A percentile compares a stretch with the other conserved stretches of the same genome.
Conservation (phyloP, 2,888 invertebrate genomes). For the Brenthis ino region DNA sequence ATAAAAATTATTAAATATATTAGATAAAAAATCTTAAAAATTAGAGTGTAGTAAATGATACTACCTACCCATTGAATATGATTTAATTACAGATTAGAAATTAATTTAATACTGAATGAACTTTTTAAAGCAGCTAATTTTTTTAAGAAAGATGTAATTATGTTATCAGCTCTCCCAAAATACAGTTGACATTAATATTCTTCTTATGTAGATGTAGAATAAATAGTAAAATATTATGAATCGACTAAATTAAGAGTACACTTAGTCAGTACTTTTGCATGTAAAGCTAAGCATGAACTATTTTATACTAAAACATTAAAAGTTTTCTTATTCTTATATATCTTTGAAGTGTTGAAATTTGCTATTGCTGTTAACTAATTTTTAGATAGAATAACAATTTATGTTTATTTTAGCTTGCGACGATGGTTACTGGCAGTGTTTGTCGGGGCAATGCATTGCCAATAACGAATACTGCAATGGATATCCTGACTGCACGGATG, state of each 20-base stretch:
- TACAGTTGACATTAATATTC: too few species aligned
- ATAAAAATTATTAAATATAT: not conserved
- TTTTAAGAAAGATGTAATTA: too few species aligned
- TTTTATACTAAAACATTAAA: too few species aligned
- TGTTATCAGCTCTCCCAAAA: too few species aligned
- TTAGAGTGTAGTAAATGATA: not conserved
- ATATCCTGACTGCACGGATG: conserved; percentile 83
- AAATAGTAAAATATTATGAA: too few species aligned
- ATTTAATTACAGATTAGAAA: too few species aligned
- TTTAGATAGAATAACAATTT: conserved; percentile 15
- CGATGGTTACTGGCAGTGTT: conserved; percentile 85
- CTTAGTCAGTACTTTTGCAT: too few species aligned
- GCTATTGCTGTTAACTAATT: not conserved
- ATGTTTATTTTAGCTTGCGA: conserved; percentile 81
- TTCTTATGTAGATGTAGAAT: too few species aligned
- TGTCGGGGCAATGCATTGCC: conserved; percentile 86
- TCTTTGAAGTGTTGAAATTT: not conserved
- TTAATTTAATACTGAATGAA: too few species aligned
- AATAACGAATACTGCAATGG: conserved; percentile 84
- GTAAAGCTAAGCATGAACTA: too few species aligned
- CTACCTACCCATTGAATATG: not conserved
- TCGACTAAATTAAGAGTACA: too few species aligned
- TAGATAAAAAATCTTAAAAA: not conserved
- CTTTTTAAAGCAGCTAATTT: too few species aligned
- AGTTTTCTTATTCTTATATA: not conserved